These are phyloP conservation scores for Phrixothrix hirtus DNA, from an alignment of 2,888 invertebrate genomes.

Conservation along the genomic window DNA sequence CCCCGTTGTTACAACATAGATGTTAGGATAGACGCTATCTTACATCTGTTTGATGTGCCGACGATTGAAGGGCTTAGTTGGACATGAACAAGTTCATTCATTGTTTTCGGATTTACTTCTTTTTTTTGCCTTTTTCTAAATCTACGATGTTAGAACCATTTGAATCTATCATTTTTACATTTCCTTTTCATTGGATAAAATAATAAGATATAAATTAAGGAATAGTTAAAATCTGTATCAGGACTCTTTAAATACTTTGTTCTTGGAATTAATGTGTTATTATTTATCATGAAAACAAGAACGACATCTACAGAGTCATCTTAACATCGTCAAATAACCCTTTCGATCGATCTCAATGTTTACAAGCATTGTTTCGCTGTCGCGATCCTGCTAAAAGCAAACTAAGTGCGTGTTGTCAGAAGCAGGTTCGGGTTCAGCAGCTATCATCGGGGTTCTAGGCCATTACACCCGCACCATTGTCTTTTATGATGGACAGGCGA, in stretches of 20 bases:
- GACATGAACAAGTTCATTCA: slow-evolving; percentile 23
- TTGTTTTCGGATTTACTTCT: slow-evolving; percentile 19
- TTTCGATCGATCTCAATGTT: slow-evolving; percentile 34
- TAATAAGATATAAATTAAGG: too few species aligned
- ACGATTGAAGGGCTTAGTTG: slow-evolving; percentile 18
- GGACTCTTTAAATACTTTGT: too few species aligned
- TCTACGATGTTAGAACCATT: too few species aligned
- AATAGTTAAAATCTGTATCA: too few species aligned
- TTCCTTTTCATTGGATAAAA: too few species aligned
- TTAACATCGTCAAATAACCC: slow-evolving; percentile 7
- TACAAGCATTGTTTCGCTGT: slow-evolving; percentile 37
- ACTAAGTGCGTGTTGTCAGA: slow-evolving; percentile 52
- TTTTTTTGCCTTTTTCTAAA: slow-evolving; percentile 5
- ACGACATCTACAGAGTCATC: neutral
- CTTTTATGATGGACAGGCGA: slow-evolving; percentile 40
- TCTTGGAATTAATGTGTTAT: too few species aligned
- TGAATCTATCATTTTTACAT: too few species aligned
- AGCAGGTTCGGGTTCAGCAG: slow-evolving; percentile 42
- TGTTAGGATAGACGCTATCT: slow-evolving; percentile 31
- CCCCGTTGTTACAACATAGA: slow-evolving; percentile 34
- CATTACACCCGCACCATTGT: slow-evolving; percentile 44
- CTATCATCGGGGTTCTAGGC: slow-evolving; percentile 45
- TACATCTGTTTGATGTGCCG: slow-evolving; percentile 38
- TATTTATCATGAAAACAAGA: neutral
- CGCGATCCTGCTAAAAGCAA: slow-evolving; percentile 46